These are phyloP conservation scores for Nestor notabilis DNA, from an alignment of 2,113 vertebrate genomes.

Conservation along the genomic window DNA sequence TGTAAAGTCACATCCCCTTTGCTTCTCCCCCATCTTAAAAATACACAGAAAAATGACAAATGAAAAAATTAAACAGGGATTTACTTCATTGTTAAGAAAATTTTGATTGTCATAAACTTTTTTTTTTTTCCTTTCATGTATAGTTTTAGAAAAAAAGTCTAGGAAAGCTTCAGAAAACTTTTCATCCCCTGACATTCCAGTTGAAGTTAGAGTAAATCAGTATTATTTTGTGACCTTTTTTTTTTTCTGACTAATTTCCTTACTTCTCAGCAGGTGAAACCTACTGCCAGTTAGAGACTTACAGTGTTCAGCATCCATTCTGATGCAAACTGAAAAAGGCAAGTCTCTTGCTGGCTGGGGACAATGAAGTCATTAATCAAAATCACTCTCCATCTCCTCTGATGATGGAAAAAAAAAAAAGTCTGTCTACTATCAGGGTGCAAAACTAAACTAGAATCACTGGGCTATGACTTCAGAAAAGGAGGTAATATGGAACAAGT, in stretches of 20 bases:
- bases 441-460: slow-evolving; percentile 23
- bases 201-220: slow-evolving; percentile 26
- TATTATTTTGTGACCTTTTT: slow-evolving; percentile 27
- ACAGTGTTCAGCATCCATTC: slow-evolving; percentile 54
- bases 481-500: not conserved
- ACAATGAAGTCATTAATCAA: slow-evolving; percentile 70
- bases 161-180: not conserved
- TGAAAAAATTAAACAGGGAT: not conserved
- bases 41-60: not conserved
- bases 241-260: slow-evolving; percentile 56
- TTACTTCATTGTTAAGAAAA: not conserved
- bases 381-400: slow-evolving; percentile 46
- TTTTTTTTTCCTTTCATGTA: not conserved
- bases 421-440: slow-evolving; percentile 5
- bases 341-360: slow-evolving; percentile 61
- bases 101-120: not conserved
- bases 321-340: slow-evolving; percentile 58
- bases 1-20: not conserved
- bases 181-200: not conserved
- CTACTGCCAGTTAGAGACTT: slow-evolving; percentile 43
- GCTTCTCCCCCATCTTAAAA: not conserved
- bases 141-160: not conserved
- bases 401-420: not conserved
- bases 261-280: slow-evolving; percentile 52
- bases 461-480: not conserved